Evolutionary conservation across 2,797 vertebrate genomes (phyloP).

Genomic region (Platyrinchus mystaceus): DNA sequence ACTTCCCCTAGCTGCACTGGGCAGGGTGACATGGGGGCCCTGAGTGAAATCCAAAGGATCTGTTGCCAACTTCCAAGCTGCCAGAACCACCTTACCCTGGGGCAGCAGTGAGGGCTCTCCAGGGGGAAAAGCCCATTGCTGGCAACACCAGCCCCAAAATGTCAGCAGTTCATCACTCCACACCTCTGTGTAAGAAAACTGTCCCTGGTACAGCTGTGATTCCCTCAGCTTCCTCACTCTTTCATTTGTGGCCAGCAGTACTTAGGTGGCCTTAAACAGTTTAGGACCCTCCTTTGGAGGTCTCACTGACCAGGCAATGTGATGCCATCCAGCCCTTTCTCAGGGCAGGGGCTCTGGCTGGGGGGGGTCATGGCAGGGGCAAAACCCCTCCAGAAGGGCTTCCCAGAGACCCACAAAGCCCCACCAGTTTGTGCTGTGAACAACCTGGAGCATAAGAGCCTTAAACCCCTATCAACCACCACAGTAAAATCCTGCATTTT

Average conservation of each 20-base stretch:
- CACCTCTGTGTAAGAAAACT: no score
- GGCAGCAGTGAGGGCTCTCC: rapidly evolving
- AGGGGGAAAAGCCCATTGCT: no score
- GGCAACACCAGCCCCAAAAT: not conserved
- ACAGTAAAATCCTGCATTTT: not conserved
- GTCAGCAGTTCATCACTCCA: no score
- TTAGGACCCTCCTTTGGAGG: not conserved
- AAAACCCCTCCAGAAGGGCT: not conserved
- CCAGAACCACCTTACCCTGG: not conserved
- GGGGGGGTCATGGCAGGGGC: rapidly evolving
- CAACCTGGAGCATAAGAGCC: rapidly evolving
- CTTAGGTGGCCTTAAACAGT: not conserved
- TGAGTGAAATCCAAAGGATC: not conserved
- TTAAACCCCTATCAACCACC: rapidly evolving
- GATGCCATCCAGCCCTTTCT: not conserved
- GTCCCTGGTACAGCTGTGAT: not conserved
- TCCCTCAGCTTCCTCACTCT: not conserved
- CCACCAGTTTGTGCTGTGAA: not conserved
- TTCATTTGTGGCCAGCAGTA: not conserved
- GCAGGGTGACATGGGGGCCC: not conserved
- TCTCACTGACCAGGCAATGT: not conserved
- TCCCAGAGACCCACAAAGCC: not conserved
- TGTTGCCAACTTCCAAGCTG: not conserved
- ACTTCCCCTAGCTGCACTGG: rapidly evolving
- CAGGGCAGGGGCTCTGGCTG: not conserved